Evolutionary conservation across 2,888 invertebrate species (phyloP).

Genomic region (Tiliacea citrago): DNA sequence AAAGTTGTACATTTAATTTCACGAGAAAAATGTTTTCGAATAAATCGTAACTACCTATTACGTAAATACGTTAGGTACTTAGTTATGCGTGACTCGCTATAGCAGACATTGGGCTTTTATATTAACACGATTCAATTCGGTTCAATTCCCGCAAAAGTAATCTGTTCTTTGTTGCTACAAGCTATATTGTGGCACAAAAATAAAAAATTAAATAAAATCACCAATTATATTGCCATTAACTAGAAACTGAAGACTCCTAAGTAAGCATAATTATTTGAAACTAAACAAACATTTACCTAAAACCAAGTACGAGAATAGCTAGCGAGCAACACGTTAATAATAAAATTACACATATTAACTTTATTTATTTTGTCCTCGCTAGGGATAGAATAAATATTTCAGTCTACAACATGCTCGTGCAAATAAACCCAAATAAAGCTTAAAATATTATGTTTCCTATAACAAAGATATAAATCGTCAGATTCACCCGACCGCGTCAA

Average conservation of each 20-base stretch:
- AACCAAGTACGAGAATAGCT: not conserved
- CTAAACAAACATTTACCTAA: conserved; percentile 3
- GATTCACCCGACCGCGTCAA: not conserved
- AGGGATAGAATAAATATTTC: conserved; percentile 3
- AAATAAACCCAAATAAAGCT: not conserved
- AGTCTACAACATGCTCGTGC: not conserved
- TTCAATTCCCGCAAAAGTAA: not conserved
- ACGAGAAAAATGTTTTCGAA: not conserved
- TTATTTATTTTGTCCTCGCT: not conserved
- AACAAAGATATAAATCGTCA: not conserved
- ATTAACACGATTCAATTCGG: not conserved
- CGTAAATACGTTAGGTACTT: no score
- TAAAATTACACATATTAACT: not conserved
- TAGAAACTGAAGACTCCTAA: not conserved
- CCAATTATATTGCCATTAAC: not conserved
- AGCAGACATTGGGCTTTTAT: not conserved
- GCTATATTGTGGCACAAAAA: not conserved
- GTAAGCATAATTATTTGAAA: not conserved
- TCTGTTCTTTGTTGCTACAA: not conserved
- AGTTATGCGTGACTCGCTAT: no score
- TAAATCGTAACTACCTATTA: no score
- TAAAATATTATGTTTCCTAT: not conserved
- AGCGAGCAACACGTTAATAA: not conserved
- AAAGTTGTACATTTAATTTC: not conserved
- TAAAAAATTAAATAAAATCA: not conserved